Evolutionary conservation across 1,140 invertebrate genomes (phyloP).

Genomic region (Lepidostoma basale): DNA sequence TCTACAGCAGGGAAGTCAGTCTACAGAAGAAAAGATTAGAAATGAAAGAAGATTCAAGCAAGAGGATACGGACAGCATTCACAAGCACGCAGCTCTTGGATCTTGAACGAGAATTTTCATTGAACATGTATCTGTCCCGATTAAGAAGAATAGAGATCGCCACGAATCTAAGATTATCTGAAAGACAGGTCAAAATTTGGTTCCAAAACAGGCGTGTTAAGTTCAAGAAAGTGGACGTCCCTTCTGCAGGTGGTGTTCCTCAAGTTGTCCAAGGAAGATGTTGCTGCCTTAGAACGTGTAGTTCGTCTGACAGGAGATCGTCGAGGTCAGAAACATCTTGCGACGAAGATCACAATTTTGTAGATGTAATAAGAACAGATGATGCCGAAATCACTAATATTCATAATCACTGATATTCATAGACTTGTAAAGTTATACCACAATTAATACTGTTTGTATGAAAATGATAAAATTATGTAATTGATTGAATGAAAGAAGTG

Average conservation of each 20-base stretch:
- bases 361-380: slow-evolving; percentile 32
- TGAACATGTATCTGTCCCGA: slow-evolving; percentile 90
- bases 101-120: slow-evolving; percentile 88
- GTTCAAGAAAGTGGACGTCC: slow-evolving; percentile 78
- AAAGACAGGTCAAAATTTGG: slow-evolving; percentile 97
- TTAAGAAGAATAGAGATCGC: slow-evolving; percentile 91
- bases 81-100: slow-evolving; percentile 90
- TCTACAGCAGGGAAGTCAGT: slow-evolving; percentile 54
- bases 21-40: slow-evolving; percentile 53
- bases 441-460: too few relatives aligned
- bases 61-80: slow-evolving; percentile 89
- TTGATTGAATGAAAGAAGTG: too few relatives aligned
- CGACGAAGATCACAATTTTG: slow-evolving; percentile 37
- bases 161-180: slow-evolving; percentile 82
- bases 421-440: too few relatives aligned
- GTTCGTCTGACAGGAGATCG: slow-evolving; percentile 29
- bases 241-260: slow-evolving; percentile 31
- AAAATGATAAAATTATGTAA: too few relatives aligned
- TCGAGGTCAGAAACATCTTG: slow-evolving; percentile 34
- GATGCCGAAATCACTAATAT: slow-evolving; percentile 30
- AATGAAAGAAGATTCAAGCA: slow-evolving; percentile 68
- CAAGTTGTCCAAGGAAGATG: slow-evolving; percentile 31
- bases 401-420: not conserved
- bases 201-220: slow-evolving; percentile 92
- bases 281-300: slow-evolving; percentile 31